These are phyloP conservation scores for Grammomys surdaster DNA, from an alignment of 2,113 vertebrate species.

Conservation along the genomic window DNA sequence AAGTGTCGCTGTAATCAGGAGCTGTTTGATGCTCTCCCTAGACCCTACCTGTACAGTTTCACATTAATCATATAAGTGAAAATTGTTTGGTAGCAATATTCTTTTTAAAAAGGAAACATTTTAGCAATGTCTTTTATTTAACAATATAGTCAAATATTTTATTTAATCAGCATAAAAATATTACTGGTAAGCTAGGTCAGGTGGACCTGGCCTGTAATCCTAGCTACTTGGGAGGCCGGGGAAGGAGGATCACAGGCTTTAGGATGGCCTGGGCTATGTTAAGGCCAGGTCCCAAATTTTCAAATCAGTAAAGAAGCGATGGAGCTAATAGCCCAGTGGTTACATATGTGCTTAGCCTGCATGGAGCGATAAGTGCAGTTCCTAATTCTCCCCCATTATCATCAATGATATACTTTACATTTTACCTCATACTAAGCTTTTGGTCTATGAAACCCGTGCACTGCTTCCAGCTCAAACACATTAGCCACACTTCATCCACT, in stretches of 20 bases:
- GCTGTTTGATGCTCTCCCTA: background rate
- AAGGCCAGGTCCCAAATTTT: background rate
- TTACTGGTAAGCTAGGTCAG: background rate
- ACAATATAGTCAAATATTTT: background rate
- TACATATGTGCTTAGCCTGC: background rate
- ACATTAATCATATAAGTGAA: background rate
- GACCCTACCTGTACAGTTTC: background rate
- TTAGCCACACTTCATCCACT: background rate
- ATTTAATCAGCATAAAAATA: slow-evolving; percentile 2
- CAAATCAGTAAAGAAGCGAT: background rate
- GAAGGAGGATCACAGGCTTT: background rate
- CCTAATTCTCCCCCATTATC: background rate
- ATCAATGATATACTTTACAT: background rate
- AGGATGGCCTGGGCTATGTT: background rate
- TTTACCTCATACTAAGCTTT: background rate
- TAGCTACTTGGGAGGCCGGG: background rate
- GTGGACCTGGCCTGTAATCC: background rate
- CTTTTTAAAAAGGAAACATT: background rate
- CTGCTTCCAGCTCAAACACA: background rate
- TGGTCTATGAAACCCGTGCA: background rate
- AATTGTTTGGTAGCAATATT: background rate
- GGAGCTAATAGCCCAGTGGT: background rate
- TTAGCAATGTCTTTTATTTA: background rate
- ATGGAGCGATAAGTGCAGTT: background rate
- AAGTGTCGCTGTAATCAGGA: background rate